These are phyloP conservation scores for Saturnia pavonia DNA, from an alignment of 2,888 invertebrate species.

Conservation along the genomic window DNA sequence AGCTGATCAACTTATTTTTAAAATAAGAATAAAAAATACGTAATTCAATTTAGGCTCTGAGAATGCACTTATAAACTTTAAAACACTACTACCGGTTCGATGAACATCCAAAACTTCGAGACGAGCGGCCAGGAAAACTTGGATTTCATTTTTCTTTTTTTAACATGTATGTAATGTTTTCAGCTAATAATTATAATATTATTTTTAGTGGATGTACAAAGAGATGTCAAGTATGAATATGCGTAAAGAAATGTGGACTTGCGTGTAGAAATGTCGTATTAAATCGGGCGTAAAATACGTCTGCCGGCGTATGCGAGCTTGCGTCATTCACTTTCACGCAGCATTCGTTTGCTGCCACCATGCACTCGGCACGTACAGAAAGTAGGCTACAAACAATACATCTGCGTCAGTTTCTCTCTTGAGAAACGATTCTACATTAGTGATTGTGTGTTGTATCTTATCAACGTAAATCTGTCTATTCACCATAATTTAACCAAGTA, in stretches of 20 bases:
- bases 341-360: constrained; percentile 45
- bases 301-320: constrained; percentile 56
- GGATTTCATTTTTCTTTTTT: no score
- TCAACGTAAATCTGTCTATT: constrained; percentile 34
- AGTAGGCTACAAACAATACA: constrained; percentile 77
- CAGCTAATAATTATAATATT: no score
- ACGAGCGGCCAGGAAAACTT: no score
- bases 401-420: constrained; percentile 70
- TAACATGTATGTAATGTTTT: no score
- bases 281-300: constrained; percentile 68
- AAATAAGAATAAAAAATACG: no score
- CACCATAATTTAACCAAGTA: neutral
- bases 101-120: no score
- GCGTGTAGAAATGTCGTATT: constrained; percentile 64
- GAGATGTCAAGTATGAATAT: constrained; percentile 43
- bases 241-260: constrained; percentile 47
- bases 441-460: constrained; percentile 40
- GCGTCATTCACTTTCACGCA: constrained; percentile 78
- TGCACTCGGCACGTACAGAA: constrained; percentile 59
- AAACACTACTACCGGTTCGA: no score
- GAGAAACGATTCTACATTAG: constrained; percentile 62
- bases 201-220: no score
- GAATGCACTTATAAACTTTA: no score
- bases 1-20: neutral
- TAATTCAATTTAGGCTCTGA: no score